Conservation (phyloP, 2,113 vertebrate species). For the Larimichthys polyactis region DNA sequence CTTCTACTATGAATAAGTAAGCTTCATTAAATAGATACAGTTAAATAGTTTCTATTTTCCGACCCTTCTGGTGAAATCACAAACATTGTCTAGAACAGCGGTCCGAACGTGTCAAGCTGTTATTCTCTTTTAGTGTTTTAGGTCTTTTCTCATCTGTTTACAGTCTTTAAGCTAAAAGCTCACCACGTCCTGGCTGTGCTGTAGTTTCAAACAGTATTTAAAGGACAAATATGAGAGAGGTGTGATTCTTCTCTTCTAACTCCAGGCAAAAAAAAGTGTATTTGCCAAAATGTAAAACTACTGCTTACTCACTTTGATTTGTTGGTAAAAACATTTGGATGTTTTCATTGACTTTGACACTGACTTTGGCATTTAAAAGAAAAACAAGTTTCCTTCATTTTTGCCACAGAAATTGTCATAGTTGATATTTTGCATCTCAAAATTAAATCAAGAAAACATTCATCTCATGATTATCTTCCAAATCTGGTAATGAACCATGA, state of each 20-base stretch:
- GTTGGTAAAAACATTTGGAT: too few species aligned
- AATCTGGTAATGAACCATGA: constrained; percentile 38
- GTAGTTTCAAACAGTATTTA: not conserved
- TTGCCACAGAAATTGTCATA: not conserved
- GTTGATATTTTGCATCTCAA: constrained; percentile 7
- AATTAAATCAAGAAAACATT: constrained; percentile 15
- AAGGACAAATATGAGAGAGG: not conserved
- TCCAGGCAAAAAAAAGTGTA: too few species aligned
- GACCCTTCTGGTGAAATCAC: too few species aligned
- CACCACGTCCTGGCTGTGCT: not conserved
- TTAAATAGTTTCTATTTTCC: too few species aligned
- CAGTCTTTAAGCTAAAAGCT: not conserved
- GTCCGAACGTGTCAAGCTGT: too few species aligned
- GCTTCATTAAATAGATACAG: too few species aligned
- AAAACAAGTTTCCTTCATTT: not conserved
- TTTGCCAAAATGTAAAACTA: too few species aligned
- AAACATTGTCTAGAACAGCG: too few species aligned
- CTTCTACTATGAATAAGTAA: too few species aligned
- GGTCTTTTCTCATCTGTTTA: not conserved
- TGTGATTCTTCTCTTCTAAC: too few species aligned
- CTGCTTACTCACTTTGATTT: too few species aligned
- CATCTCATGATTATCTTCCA: constrained; percentile 20
- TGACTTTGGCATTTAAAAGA: not conserved
- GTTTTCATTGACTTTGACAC: too few species aligned
- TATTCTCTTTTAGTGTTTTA: not conserved